Percentiles rank a stretch among this genome's conserved stretches.
phyloP scores from a whole-genome alignment of 2,888 invertebrate genomes.

The Hypselothyrea guttata region DNA sequence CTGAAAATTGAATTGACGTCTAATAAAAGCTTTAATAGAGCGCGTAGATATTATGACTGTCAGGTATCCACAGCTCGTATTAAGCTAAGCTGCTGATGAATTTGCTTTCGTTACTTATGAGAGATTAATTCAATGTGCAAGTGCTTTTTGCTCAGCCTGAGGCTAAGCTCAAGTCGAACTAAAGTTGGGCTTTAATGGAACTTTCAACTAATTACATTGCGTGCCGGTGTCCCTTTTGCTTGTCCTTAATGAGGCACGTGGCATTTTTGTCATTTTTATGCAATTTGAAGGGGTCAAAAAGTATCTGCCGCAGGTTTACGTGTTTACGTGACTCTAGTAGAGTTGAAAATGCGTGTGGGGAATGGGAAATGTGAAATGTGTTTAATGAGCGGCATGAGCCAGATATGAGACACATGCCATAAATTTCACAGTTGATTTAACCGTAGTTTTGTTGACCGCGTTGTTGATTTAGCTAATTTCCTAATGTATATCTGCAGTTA shows the following conservation, averaged over 20 bases:
- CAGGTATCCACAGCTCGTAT: too few relatives aligned
- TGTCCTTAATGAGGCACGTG: constrained; percentile 68
- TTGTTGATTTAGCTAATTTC: constrained; percentile 49
- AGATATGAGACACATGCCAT: constrained; percentile 44
- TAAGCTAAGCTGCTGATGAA: background rate
- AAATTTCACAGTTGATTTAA: constrained; percentile 68
- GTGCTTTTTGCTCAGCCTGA: background rate
- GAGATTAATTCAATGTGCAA: background rate
- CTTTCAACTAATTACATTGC: background rate
- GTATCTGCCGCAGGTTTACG: constrained; percentile 48
- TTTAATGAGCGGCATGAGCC: constrained; percentile 42
- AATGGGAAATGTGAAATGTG: constrained; percentile 62
- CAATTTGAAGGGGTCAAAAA: constrained; percentile 52
- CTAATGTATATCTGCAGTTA: constrained; percentile 54
- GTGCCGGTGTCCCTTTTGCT: constrained; percentile 1
- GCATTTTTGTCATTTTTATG: constrained; percentile 62
- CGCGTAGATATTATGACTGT: too few relatives aligned
- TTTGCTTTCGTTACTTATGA: background rate
- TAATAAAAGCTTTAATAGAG: too few relatives aligned
- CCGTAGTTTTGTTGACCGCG: constrained; percentile 34
- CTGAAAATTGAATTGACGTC: constrained; percentile 5
- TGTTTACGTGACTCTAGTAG: constrained; percentile 55
- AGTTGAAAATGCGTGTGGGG: constrained; percentile 53
- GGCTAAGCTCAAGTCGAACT: too few relatives aligned
- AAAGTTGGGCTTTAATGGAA: too few relatives aligned